These are phyloP conservation scores for Galeopsomyia nigrocyanea DNA, from an alignment of 2,888 invertebrate genomes.

Conservation along the genomic window DNA sequence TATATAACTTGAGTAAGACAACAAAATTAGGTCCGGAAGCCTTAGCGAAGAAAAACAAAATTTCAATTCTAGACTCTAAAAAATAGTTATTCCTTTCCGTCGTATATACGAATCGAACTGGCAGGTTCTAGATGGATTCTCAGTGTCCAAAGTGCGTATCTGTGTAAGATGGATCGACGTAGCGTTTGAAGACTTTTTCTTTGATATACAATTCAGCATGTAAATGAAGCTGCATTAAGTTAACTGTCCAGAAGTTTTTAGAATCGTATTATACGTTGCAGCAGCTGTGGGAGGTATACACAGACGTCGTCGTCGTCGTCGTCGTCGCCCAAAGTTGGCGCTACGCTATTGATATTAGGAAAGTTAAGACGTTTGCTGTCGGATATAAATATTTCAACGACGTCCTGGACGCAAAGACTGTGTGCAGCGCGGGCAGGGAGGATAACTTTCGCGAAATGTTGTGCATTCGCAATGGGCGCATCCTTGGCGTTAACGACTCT, in stretches of 20 bases:
- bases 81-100: no score
- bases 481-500: slow-evolving; percentile 58
- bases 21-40: no score
- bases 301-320: neutral
- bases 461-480: slow-evolving; percentile 25
- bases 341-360: slow-evolving; percentile 30
- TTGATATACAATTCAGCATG: neutral
- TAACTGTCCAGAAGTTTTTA: slow-evolving; percentile 1
- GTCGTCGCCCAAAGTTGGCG: slow-evolving; percentile 8
- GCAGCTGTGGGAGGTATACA: neutral
- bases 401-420: neutral
- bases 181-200: no score
- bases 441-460: slow-evolving; percentile 31
- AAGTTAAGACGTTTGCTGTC: slow-evolving; percentile 37
- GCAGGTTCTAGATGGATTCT: no score
- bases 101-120: no score
- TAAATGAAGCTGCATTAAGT: slow-evolving; percentile 14
- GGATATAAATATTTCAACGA: slow-evolving; percentile 37
- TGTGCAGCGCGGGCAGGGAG: neutral
- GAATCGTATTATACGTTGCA: slow-evolving; percentile 10
- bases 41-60: no score
- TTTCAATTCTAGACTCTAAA: no score
- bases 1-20: no score
- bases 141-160: no score
- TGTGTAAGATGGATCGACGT: no score